These are phyloP conservation scores for Pseudococcus longispinus DNA, from an alignment of 2,888 invertebrate species.

Conservation along the genomic window DNA sequence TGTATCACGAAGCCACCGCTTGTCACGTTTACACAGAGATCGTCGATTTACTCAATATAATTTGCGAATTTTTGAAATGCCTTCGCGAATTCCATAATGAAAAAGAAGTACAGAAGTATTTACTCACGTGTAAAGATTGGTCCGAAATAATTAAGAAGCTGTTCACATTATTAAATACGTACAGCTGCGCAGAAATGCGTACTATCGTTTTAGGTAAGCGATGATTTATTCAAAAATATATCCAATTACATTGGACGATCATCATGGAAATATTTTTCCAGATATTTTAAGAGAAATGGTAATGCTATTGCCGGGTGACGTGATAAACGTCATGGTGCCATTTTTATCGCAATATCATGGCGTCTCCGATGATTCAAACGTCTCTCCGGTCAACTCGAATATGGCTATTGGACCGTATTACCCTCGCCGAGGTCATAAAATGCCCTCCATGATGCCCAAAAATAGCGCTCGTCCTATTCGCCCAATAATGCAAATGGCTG, in stretches of 20 bases:
- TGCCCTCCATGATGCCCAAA: constrained; percentile 64
- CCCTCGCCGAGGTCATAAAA: constrained; percentile 73
- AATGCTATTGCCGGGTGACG: constrained; percentile 78
- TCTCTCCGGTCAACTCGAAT: constrained; percentile 60
- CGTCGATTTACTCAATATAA: constrained; percentile 80
- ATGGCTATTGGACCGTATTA: constrained; percentile 79
- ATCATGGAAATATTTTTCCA: constrained; percentile 60
- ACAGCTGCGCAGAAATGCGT: constrained; percentile 84
- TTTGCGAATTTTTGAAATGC: constrained; percentile 76
- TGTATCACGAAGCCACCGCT: constrained; percentile 92
- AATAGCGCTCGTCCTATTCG: constrained; percentile 76
- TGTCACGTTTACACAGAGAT: constrained; percentile 85
- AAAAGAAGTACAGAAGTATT: constrained; percentile 58
- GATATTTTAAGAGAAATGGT: constrained; percentile 81
- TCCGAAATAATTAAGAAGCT: constrained; percentile 85
- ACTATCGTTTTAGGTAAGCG: constrained; percentile 75
- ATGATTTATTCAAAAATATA: neutral
- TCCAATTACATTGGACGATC: neutral
- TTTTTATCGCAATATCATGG: constrained; percentile 84
- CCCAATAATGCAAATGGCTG: constrained; percentile 85
- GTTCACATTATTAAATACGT: constrained; percentile 86
- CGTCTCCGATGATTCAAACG: constrained; percentile 73
- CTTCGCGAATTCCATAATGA: constrained; percentile 69
- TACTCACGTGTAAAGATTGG: constrained; percentile 79
- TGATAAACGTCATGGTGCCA: constrained; percentile 82